A percentile compares a stretch with the other conserved stretches of the same genome.
Conservation (phyloP, 1,140 invertebrate species). For the Orchesella cincta region DNA sequence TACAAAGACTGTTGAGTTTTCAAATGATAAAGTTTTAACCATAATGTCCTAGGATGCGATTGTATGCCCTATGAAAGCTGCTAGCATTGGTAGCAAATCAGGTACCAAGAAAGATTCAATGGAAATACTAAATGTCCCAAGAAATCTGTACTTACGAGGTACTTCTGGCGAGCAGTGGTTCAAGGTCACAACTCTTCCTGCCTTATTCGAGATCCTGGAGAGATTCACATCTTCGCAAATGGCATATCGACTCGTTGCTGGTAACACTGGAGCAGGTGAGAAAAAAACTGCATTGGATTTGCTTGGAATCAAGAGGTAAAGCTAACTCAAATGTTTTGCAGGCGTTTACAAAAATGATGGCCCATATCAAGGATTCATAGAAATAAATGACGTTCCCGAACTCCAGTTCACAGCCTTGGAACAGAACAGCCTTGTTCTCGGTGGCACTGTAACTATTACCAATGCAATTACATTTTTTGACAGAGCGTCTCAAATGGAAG, state of each 20-base stretch:
- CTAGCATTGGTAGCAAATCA: no score
- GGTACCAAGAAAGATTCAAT: not conserved
- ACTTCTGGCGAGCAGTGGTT: conserved; percentile 57
- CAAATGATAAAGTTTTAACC: no score
- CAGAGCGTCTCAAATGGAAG: conserved; percentile 57
- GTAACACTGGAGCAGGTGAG: conserved; percentile 70
- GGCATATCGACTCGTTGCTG: conserved; percentile 65
- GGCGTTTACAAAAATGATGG: conserved; percentile 65
- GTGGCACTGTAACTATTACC: conserved; percentile 67
- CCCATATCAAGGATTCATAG: conserved; percentile 66
- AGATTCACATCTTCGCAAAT: conserved; percentile 55
- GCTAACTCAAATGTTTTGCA: conserved; percentile 46
- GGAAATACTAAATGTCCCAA: not conserved
- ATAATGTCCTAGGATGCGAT: not conserved
- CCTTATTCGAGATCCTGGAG: conserved; percentile 63
- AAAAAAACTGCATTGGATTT: no score
- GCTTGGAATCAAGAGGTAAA: no score
- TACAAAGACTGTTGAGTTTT: no score
- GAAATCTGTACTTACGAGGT: not conserved
- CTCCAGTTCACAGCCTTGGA: conserved; percentile 57
- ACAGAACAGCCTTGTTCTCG: conserved; percentile 52
- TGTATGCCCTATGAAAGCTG: not conserved
- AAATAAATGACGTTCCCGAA: conserved; percentile 68
- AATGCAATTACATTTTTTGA: conserved; percentile 66
- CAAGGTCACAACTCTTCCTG: conserved; percentile 60